Evolutionary conservation across 2,113 vertebrate genomes (phyloP), one percentile per base, ranked within the genome.

Genomic region (Ochotona princeps): DNA sequence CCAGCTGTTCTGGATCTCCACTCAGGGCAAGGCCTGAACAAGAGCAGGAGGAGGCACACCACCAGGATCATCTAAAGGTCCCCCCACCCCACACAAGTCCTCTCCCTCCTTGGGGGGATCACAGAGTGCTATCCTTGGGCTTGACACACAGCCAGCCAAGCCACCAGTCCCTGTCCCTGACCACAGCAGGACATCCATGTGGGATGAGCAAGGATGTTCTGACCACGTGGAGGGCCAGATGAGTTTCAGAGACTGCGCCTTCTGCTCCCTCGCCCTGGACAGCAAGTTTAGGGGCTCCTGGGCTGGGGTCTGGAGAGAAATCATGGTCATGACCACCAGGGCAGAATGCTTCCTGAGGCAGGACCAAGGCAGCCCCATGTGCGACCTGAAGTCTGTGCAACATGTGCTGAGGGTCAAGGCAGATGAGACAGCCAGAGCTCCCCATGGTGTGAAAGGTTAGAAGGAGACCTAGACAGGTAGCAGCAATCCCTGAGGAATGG

Each of bases 1-100:
- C 38, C 38, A 44, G 38, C 38, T 44, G 38, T 44, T 44, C 38
- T 75, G 87, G 54, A 84, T 54, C 76, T 94, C 69, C 84, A 61
- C 63, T 4, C 9, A 75, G 67, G 66, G 73, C 28, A 63, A 69
- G 78, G n/a, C 49, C 26, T 49, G 44, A 73, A n/a, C 2, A 7
- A 44, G 4, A 32, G 69, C 63, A 76, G 88, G 80, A 84, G 61
- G 67, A 47, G 35, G 73, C 35, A 12, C 57, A 8, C 70, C 9
- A 18, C 47, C 15, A 26, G 54, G 49, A 9, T 79, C 66, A 47
- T 84, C 44, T 75, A 44, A 75, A 86, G 76, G 49, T 26, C 35
- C 32, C 20, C 82, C 38, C 30, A 12, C 9, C 32, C 47, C 25
- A 12, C 28, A 14, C 0, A 8, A 54, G 60, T 30, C 11, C 1